Evolutionary conservation across 1,140 invertebrate species (phyloP).

Genomic region (Coenobita brevimanus): DNA sequence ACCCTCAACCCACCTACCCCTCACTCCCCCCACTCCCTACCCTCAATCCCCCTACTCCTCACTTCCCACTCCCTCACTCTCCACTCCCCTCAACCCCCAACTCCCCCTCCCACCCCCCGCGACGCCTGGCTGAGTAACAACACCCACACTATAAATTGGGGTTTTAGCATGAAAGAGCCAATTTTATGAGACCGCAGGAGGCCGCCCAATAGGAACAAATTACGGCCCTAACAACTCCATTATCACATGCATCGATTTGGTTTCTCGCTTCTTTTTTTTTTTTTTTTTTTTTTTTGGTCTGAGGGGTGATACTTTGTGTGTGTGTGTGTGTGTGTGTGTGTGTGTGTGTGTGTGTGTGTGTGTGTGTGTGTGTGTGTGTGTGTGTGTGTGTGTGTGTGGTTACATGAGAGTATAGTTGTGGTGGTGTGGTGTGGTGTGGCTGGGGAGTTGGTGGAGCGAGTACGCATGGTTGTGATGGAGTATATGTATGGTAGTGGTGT

Average conservation of each 20-base stretch:
- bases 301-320: neutral
- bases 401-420: too few relatives aligned
- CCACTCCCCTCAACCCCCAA: neutral
- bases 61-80: neutral
- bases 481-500: too few relatives aligned
- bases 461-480: too few relatives aligned
- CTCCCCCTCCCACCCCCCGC: too few relatives aligned
- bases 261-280: neutral
- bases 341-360: conserved; percentile 12
- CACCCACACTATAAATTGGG: neutral
- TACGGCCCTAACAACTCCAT: conserved; percentile 35
- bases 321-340: conserved; percentile 6
- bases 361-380: conserved; percentile 12
- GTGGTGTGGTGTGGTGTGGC: too few relatives aligned
- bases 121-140: neutral
- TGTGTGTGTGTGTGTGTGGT: neutral
- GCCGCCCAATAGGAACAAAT: conserved; percentile 32
- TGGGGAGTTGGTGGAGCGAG: too few relatives aligned
- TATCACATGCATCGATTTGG: conserved; percentile 1
- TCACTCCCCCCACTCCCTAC: too few relatives aligned
- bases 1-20: too few relatives aligned
- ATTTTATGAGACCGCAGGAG: conserved; percentile 36
- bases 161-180: conserved; percentile 46
- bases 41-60: too few relatives aligned
- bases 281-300: neutral